Percentiles rank a stretch among this genome's conserved stretches.
These are phyloP conservation scores for Tenthredo mesomela DNA, from an alignment of 2,888 invertebrate species.

Conservation along the genomic window DNA sequence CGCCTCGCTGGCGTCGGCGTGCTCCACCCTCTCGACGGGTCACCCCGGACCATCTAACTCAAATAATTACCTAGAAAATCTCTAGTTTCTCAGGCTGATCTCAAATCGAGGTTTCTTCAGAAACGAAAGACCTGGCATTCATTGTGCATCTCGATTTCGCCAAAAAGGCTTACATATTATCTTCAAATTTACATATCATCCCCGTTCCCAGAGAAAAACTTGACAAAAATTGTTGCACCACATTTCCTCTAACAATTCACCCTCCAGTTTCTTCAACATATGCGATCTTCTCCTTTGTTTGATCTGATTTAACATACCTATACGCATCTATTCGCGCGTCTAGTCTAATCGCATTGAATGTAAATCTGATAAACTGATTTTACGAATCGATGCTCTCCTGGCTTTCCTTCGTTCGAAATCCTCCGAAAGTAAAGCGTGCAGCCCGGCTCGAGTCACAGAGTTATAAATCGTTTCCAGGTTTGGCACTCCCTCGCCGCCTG, in stretches of 20 bases:
- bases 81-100: not conserved
- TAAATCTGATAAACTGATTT: constrained; percentile 22
- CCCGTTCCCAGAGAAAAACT: not conserved
- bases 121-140: not conserved
- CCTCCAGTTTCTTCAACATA: not conserved
- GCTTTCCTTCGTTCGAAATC: not conserved
- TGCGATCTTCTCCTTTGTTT: not conserved
- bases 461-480: constrained; percentile 74
- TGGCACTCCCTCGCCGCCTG: constrained; percentile 65
- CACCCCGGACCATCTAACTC: constrained; percentile 9
- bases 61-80: constrained; percentile 21
- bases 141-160: not conserved
- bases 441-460: constrained; percentile 52
- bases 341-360: not conserved
- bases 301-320: not conserved
- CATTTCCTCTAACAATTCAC: no score
- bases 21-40: constrained; percentile 51
- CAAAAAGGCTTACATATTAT: no score
- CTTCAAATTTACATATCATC: no score
- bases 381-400: constrained; percentile 40
- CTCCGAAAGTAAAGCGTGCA: not conserved
- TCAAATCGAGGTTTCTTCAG: not conserved
- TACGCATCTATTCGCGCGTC: not conserved
- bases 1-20: constrained; percentile 50
- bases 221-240: not conserved